A percentile compares a stretch with the other conserved stretches of the same genome.
These are phyloP conservation scores for Philhelius pedissequus DNA, from an alignment of 2,888 invertebrate genomes.

Conservation along the genomic window DNA sequence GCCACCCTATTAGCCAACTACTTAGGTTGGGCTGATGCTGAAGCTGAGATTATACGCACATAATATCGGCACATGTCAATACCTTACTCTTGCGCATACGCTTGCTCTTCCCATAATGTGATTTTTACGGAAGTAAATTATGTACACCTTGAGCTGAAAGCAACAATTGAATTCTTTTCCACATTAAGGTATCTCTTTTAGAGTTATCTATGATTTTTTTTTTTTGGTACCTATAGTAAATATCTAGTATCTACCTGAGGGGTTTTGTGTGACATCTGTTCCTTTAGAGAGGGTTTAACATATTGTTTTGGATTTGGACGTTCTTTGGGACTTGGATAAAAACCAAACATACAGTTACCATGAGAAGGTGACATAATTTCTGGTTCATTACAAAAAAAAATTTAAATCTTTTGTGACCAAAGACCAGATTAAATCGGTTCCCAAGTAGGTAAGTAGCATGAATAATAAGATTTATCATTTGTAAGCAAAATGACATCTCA, in stretches of 20 bases:
- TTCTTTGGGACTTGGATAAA: slow-evolving; percentile 32
- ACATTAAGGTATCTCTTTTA: background rate
- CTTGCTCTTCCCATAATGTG: slow-evolving; percentile 25
- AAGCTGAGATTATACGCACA: slow-evolving; percentile 23
- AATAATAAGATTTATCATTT: background rate
- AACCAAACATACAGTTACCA: slow-evolving; percentile 10
- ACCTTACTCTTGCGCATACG: slow-evolving; percentile 58
- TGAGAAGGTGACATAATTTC: slow-evolving; percentile 56
- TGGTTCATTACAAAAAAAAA: slow-evolving; percentile 15
- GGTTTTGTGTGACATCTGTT: slow-evolving; percentile 53
- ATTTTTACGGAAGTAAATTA: slow-evolving; percentile 67
- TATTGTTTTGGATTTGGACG: background rate
- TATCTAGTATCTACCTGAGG: slow-evolving; percentile 32
- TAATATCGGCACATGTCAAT: slow-evolving; percentile 65
- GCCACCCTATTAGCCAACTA: slow-evolving; percentile 61
- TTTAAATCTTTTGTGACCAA: slow-evolving; percentile 22
- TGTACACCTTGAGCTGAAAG: slow-evolving; percentile 34
- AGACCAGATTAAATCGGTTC: background rate
- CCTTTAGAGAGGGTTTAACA: background rate
- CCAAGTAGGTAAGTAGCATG: background rate
- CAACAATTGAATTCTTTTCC: slow-evolving; percentile 50
- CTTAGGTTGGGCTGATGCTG: slow-evolving; percentile 35
- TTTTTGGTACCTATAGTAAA: background rate
- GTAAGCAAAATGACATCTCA: background rate
- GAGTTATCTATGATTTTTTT: background rate